Evolutionary conservation across 2,888 invertebrate species (phyloP).

Genomic region (Acholoe squamosa): DNA sequence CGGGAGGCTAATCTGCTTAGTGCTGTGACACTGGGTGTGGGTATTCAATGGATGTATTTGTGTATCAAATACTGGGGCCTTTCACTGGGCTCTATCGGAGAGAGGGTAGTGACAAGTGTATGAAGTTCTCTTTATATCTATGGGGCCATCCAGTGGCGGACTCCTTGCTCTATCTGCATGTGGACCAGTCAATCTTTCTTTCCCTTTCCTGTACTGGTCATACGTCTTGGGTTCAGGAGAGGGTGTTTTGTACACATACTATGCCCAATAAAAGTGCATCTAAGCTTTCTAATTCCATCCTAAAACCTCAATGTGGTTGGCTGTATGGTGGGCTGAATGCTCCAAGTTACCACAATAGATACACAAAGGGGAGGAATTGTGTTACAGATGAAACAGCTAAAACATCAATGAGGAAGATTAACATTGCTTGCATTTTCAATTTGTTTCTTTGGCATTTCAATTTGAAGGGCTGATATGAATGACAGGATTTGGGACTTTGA

Average conservation of each 20-base stretch:
- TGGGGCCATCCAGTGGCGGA: background rate
- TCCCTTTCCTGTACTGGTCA: background rate
- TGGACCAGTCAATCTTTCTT: background rate
- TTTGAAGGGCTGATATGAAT: background rate
- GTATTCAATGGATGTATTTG: conserved; percentile 30
- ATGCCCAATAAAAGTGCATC: background rate
- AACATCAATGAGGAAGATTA: background rate
- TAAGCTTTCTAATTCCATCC: background rate
- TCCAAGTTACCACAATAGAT: background rate
- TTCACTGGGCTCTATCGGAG: conserved; percentile 1
- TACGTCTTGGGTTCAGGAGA: background rate
- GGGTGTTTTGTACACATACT: background rate
- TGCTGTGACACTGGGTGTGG: conserved; percentile 9
- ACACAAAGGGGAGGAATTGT: background rate
- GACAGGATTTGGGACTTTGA: background rate
- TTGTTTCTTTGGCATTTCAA: background rate
- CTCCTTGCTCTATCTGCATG: background rate
- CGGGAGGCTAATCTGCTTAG: conserved; percentile 37
- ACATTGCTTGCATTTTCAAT: background rate
- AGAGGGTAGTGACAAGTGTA: conserved; percentile 5
- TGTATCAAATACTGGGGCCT: conserved; percentile 54
- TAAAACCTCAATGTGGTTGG: background rate
- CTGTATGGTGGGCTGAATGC: background rate
- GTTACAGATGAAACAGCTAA: conserved; percentile 3
- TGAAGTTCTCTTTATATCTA: background rate